These are phyloP conservation scores for Cladopsammia gracilis DNA, from an alignment of 64 coral and sea anemone species.

Conservation along the genomic window DNA sequence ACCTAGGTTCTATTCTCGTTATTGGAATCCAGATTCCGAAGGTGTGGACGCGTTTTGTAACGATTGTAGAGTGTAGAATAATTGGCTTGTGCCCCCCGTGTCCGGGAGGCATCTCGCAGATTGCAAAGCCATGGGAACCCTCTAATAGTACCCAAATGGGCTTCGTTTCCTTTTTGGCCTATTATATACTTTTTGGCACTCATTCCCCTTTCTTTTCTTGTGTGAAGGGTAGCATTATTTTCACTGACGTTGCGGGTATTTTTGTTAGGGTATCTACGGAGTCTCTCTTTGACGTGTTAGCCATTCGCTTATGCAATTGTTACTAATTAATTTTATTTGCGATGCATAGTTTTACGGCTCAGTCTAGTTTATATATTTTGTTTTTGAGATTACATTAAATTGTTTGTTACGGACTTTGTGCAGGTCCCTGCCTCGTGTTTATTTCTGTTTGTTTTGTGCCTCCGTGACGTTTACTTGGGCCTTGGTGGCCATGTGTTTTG, in stretches of 20 bases:
- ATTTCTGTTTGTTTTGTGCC: neutral
- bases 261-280: neutral
- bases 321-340: neutral
- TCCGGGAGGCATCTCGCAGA: too few species aligned
- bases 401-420: too few species aligned
- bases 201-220: neutral
- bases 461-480: neutral
- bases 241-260: too few species aligned
- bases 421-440: neutral
- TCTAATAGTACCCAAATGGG: neutral
- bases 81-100: conserved; percentile 53
- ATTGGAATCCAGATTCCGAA: neutral
- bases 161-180: conserved; percentile 3
- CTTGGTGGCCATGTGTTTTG: neutral
- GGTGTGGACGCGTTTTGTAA: conserved; percentile 15
- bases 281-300: neutral
- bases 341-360: neutral
- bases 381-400: neutral
- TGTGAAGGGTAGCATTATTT: too few species aligned
- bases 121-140: neutral
- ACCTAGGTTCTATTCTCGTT: conserved; percentile 46
- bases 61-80: conserved; percentile 42
- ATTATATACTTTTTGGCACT: neutral
- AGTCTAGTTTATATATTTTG: neutral
- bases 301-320: neutral